phyloP scores from a whole-genome alignment of 1,140 invertebrate genomes.

The Brachionus plicatilis region DNA sequence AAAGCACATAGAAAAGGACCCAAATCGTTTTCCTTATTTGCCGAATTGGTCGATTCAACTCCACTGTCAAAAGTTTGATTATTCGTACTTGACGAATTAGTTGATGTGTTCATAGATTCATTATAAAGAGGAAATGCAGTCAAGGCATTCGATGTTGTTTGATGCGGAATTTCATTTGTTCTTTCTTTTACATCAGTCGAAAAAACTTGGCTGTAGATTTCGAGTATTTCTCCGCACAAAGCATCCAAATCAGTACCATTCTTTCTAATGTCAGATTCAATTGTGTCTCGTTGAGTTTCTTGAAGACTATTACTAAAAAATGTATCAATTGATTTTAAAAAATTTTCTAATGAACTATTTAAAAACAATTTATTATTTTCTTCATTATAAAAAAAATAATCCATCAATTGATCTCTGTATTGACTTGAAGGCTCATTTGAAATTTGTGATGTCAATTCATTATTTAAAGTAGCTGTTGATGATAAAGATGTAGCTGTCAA shows the following conservation, averaged over 20 bases:
- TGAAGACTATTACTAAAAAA: neutral
- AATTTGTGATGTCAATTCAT: neutral
- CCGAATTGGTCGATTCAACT: neutral
- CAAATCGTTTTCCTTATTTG: conserved; percentile 41
- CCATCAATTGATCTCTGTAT: neutral
- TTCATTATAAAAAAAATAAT: conserved; percentile 17
- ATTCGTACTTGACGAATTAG: neutral
- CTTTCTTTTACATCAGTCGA: neutral
- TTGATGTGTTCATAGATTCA: conserved; percentile 14
- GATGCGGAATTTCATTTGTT: neutral
- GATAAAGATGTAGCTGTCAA: conserved; percentile 1
- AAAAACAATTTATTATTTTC: conserved; percentile 17
- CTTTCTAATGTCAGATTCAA: neutral
- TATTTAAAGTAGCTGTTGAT: conserved; percentile 11
- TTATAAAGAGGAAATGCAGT: conserved; percentile 13
- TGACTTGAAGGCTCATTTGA: neutral
- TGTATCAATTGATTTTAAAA: neutral
- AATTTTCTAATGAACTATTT: conserved; percentile 1
- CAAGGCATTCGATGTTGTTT: neutral
- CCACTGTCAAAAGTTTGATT: conserved; percentile 38
- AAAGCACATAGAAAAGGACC: conserved; percentile 78
- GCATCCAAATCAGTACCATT: neutral
- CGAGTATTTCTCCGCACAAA: neutral
- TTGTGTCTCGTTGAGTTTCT: neutral
- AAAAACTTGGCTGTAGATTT: neutral